Percentiles rank a stretch among this genome's conserved stretches.
Conservation (phyloP, 2,113 vertebrate species). For the Planiliza haematocheilus region DNA sequence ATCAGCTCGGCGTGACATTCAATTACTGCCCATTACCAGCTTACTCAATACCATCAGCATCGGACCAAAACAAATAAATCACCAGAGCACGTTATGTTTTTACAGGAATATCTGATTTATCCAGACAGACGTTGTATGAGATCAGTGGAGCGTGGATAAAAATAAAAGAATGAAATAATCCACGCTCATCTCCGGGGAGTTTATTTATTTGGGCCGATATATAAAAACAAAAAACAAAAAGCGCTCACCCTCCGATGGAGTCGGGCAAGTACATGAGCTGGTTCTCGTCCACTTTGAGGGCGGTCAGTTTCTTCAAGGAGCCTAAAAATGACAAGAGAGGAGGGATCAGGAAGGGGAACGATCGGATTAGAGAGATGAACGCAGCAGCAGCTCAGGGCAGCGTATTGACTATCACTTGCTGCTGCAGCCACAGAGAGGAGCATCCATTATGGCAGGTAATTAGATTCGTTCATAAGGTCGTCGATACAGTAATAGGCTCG, state of each 20-base stretch:
- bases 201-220: conserved; percentile 30
- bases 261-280: conserved; percentile 95
- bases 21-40: not conserved
- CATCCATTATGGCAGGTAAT: conserved; percentile 45
- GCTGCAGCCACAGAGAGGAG: conserved; percentile 30
- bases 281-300: conserved; percentile 98
- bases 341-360: not conserved
- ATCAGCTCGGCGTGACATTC: not conserved
- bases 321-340: conserved; percentile 78
- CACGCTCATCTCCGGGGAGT: conserved; percentile 20
- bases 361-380: conserved; percentile 1
- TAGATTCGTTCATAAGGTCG: conserved; percentile 44
- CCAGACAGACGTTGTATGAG: conserved; percentile 38
- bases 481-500: conserved; percentile 43
- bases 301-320: conserved; percentile 93
- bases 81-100: not conserved
- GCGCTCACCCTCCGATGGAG: conserved; percentile 93
- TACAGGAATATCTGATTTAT: conserved; percentile 37
- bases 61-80: conserved; percentile 4
- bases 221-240: no score
- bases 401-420: conserved; percentile 54
- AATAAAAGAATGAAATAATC: conserved; percentile 37
- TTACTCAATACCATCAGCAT: conserved; percentile 13
- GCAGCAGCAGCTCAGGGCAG: conserved; percentile 14
- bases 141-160: conserved; percentile 14